Conservation (phyloP, 2,797 vertebrate species). For the Clarias fuscus region DNA sequence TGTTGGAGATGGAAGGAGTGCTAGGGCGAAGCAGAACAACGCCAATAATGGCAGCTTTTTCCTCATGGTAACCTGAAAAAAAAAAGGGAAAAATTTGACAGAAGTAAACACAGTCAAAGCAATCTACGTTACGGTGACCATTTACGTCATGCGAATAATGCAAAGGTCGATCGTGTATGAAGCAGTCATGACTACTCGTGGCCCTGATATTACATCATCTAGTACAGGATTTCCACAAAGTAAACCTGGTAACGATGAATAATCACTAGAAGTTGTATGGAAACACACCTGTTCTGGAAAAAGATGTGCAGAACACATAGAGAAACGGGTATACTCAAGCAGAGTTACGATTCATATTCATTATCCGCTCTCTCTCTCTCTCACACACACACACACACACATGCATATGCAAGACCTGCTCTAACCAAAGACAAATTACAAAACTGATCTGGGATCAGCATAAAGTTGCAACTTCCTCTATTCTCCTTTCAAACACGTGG, state of each 20-base stretch:
- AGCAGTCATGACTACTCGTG: neutral
- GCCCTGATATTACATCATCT: neutral
- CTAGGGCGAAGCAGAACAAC: slow-evolving; percentile 68
- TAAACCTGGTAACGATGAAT: neutral
- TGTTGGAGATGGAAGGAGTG: slow-evolving; percentile 65
- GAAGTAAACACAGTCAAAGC: too few relatives aligned
- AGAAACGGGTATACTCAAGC: neutral
- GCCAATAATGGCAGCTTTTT: slow-evolving; percentile 57
- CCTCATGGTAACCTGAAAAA: slow-evolving; percentile 70
- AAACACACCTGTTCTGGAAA: neutral
- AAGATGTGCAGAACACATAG: neutral
- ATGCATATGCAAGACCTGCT: neutral
- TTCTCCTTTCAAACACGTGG: slow-evolving; percentile 62
- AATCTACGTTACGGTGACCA: neutral
- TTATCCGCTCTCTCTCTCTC: neutral
- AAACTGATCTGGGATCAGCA: neutral
- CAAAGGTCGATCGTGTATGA: neutral
- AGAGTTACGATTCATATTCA: neutral
- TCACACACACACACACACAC: too few relatives aligned
- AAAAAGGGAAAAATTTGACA: neutral
- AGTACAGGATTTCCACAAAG: neutral
- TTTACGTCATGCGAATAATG: slow-evolving; percentile 1
- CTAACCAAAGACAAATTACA: neutral
- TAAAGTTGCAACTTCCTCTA: neutral
- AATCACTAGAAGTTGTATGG: neutral